Conservation (phyloP, 2,113 vertebrate species). For the Rhinoderma darwinii region DNA sequence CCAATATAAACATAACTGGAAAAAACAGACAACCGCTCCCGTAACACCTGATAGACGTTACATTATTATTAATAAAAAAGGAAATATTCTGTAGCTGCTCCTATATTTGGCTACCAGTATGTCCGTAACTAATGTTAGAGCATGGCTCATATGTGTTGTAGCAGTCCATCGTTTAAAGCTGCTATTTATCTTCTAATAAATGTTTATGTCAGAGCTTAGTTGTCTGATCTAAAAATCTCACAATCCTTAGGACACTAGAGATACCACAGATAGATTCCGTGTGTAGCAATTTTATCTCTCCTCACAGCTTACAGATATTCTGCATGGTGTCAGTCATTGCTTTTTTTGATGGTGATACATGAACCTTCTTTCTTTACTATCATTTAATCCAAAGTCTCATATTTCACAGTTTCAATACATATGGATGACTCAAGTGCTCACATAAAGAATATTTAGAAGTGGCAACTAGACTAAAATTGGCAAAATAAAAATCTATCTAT, state of each 20-base stretch:
- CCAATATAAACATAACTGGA: too few species aligned
- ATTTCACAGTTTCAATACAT: background rate
- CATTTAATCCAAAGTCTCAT: background rate
- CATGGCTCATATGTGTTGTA: background rate
- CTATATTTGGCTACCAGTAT: background rate
- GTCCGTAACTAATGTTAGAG: background rate
- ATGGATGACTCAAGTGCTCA: background rate
- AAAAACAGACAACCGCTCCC: too few species aligned
- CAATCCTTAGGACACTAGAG: background rate
- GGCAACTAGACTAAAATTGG: too few species aligned
- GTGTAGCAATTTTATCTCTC: background rate
- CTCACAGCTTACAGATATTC: background rate
- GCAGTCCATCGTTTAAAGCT: background rate
- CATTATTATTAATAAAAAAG: too few species aligned
- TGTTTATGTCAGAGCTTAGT: background rate
- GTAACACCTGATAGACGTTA: too few species aligned
- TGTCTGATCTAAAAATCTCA: background rate
- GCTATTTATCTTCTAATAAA: background rate
- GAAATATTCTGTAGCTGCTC: background rate
- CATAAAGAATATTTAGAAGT: background rate
- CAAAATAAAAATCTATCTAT: too few species aligned
- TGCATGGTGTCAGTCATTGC: background rate
- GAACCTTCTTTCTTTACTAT: background rate
- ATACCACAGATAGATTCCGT: background rate
- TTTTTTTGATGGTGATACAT: conserved; percentile 7